Evolutionary conservation across 2,888 invertebrate species (phyloP), one percentile per base, ranked within the genome.

Genomic region (Pseudolycoriella hygida): DNA sequence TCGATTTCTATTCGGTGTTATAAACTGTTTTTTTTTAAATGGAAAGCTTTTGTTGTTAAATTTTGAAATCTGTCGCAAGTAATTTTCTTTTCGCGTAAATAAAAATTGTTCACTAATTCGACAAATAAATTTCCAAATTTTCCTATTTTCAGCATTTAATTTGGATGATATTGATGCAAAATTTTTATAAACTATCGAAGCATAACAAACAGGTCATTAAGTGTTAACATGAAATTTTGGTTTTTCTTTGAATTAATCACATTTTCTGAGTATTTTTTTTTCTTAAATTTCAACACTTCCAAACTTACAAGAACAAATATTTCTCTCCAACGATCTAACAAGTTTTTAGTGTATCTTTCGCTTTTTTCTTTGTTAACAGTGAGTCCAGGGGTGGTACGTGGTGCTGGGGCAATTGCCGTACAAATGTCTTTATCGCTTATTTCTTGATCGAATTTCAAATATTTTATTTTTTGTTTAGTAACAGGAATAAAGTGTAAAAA

Each of bases 351-450:
- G 4, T 25, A 6, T 25, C 25, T 25, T 25, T 25, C 25, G 15
- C n/a, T 14, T 37, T 38, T 37, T 43, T 32, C n/a, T 43, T 18
- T 37, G 5, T 34, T 34, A 19, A 52, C 50, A 55, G 52, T 51
- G 34, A 50, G 49, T 49, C 51, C 52, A 43, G 53, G 53, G 43
- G 48, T 50, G 47, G 52, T 54, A 40, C 48, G 52, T 44, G 46
- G 49, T 30, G 45, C 51, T 31, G 48, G 49, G 31, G 50, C 49
- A 17, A 48, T 50, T 32, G 52, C 50, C 20, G 48, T 49, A 37
- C 47, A 49, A 48, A 51, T 50, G 50, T 51, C 50, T 41, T 19
- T 46, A 12, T 19, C 42, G 38, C 31, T 46, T 38, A 42, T 46
- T 38, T 41, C 39, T 46, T 39, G 42, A 42, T n/a, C n/a, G n/a